Evolutionary conservation across 2,888 invertebrate species (phyloP).

Genomic region (Syrphus vitripennis): DNA sequence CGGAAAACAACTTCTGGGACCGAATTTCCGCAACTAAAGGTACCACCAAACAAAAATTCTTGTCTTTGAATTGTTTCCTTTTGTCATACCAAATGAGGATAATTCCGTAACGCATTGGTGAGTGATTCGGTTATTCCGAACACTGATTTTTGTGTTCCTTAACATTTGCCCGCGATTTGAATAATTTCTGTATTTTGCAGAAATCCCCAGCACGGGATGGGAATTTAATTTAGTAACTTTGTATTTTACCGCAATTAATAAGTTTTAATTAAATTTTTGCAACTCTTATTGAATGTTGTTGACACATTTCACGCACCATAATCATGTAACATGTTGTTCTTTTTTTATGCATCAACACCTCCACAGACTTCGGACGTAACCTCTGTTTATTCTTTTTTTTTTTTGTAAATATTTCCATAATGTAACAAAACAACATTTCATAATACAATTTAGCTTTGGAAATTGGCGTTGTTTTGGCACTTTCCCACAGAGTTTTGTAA

Average conservation of each 20-base stretch:
- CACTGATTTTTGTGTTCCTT: too few relatives aligned
- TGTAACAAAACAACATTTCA: constrained; percentile 63
- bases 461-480: constrained; percentile 40
- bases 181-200: too few relatives aligned
- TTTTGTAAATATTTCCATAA: constrained; percentile 27
- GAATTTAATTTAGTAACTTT: neutral
- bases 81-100: too few relatives aligned
- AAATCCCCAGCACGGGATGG: too few relatives aligned
- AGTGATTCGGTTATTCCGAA: too few relatives aligned
- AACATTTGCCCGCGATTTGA: too few relatives aligned
- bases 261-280: constrained; percentile 64
- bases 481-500: neutral
- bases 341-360: neutral
- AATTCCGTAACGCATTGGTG: too few relatives aligned
- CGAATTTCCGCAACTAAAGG: too few relatives aligned
- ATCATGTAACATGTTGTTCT: constrained; percentile 19
- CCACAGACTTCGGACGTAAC: neutral
- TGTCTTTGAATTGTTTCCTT: too few relatives aligned
- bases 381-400: neutral
- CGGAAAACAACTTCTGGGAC: too few relatives aligned
- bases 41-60: too few relatives aligned
- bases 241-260: constrained; percentile 16
- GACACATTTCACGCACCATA: constrained; percentile 37
- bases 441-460: constrained; percentile 41
- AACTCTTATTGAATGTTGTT: constrained; percentile 29